Evolutionary conservation across 2,113 vertebrate genomes (phyloP), one percentile per base, ranked within the genome.

Genomic region (Myrmophylax atrothorax): DNA sequence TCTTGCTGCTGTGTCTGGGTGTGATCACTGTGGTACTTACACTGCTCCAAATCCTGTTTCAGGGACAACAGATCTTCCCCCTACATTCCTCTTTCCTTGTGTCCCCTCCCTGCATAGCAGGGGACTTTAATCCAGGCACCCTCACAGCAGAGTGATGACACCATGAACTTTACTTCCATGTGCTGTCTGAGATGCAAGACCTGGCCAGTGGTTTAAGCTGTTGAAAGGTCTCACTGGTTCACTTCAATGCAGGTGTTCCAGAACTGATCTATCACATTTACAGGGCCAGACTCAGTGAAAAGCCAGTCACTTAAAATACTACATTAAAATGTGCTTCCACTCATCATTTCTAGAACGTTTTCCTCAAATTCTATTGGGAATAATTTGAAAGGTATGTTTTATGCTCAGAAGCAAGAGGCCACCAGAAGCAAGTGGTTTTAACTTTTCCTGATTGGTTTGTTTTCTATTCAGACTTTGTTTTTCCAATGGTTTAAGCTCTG

Each of bases 141-240:
- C 67, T 96, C 84, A 87, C 70, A 68, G 91, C 4, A 16, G 90
- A 93, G 95, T 94, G 95, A 93, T 87, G 96, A 97, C 70, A 96
- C 95, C 82, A 31, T 38, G 95, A 87, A 90, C 95, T 90, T 90
- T 49, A 72, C 72, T 79, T 77, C 29, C 49, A 74, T 50, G 67
- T 3, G 7, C 35, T 81, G 72, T 46, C 78, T 49, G 82, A 55
- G 88, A 93, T 40, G 47, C 66, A 72, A 82, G 69, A 70, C 56
- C 24, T 23, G 69, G 89, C 40, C 78, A 73, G 74, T 13, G 80
- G 70, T 38, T 92, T 22, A 37, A 87, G 50, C 58, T 58, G 50
- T 37, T 84, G 94, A 95, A 92, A 93, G 76, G 37, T 47, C 90
- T 87, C 38, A 6, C 64, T 80, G 84, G 67, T 47, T 96, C 91